Evolutionary conservation across 2,797 vertebrate species (phyloP).

Genomic region (Carduelis carduelis): DNA sequence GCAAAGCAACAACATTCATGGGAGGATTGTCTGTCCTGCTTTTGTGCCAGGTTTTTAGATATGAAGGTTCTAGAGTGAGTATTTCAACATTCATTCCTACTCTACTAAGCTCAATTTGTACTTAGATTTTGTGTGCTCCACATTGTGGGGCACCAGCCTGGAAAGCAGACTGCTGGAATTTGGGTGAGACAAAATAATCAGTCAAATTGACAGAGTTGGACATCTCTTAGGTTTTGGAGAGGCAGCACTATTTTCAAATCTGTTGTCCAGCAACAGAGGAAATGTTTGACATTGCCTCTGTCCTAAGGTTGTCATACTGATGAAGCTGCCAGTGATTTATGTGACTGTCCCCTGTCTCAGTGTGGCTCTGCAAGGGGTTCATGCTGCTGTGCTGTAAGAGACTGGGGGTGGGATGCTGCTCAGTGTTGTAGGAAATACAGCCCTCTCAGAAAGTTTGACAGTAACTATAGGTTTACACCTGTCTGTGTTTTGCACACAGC

Average conservation of each 20-base stretch:
- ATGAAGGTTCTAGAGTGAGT: not conserved
- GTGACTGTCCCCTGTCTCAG: not conserved
- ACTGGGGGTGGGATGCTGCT: not conserved
- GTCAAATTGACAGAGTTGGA: not conserved
- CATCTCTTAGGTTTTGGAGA: not conserved
- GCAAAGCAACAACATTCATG: not conserved
- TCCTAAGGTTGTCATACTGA: not conserved
- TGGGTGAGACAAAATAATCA: not conserved
- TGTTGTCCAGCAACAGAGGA: not conserved
- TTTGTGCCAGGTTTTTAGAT: accelerated
- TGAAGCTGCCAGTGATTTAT: not conserved
- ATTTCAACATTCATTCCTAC: not conserved
- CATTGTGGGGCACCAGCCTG: not conserved
- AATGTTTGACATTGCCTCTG: not conserved
- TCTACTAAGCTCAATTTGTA: not conserved
- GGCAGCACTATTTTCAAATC: not conserved
- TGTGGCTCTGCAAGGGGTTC: not conserved
- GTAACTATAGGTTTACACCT: not conserved
- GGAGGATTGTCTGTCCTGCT: not conserved
- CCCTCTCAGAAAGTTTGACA: not conserved
- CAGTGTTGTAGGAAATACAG: not conserved
- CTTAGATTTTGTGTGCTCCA: not conserved
- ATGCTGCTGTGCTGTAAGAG: not conserved
- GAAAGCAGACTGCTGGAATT: not conserved
- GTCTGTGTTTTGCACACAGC: not conserved